Conservation (phyloP, 30 jellyfish, hydroid and myxozoan genomes). For the Cassiopea xamachana region DNA sequence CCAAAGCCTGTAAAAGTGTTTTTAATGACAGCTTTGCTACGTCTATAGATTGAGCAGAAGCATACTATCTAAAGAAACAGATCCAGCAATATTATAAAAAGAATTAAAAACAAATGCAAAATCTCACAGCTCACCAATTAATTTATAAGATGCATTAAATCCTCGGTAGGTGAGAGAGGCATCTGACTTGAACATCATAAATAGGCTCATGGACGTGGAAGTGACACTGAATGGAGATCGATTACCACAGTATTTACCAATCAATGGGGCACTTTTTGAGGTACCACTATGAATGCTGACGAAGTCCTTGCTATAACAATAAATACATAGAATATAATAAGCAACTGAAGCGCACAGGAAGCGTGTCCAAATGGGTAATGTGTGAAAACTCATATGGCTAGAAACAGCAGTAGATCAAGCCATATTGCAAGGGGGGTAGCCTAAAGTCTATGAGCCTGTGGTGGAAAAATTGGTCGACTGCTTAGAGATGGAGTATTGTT, state of each 20-base stretch:
- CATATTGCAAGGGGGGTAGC: neutral
- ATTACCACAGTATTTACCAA: constrained; percentile 45
- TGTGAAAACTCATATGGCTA: neutral
- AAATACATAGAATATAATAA: neutral
- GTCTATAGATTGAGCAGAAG: neutral
- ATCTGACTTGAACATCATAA: constrained; percentile 38
- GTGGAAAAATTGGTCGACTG: no score
- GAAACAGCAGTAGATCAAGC: neutral
- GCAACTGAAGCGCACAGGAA: neutral
- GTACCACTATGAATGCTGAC: constrained; percentile 50
- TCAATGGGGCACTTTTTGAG: constrained; percentile 7
- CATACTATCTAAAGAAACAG: neutral
- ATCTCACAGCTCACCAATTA: constrained; percentile 12
- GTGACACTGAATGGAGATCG: constrained; percentile 48
- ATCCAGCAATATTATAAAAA: neutral
- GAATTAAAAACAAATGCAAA: neutral
- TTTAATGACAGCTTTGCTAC: neutral
- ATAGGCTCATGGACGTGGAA: constrained; percentile 25
- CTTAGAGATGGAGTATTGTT: no score
- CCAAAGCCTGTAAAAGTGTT: neutral
- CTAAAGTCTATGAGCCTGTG: neutral
- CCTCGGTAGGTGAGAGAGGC: constrained; percentile 32
- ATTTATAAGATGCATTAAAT: constrained; percentile 41
- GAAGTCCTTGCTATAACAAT: constrained; percentile 35
- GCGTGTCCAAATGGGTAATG: neutral